A percentile compares a stretch with the other conserved stretches of the same genome.
These are phyloP conservation scores for Petrocephalus sullivani DNA, from an alignment of 2,797 vertebrate genomes.

Conservation along the genomic window DNA sequence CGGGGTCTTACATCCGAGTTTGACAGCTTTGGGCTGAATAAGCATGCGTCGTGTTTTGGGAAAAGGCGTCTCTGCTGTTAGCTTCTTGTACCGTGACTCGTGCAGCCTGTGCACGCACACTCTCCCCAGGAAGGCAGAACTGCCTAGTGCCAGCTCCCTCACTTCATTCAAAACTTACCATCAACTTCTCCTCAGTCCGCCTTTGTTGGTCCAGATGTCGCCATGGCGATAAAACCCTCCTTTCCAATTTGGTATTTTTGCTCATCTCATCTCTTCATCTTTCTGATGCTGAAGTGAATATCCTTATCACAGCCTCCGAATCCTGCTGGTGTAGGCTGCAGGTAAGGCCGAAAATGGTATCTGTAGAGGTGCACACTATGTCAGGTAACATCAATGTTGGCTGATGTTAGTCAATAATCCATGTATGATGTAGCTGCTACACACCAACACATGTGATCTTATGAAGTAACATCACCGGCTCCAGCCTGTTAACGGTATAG, in stretches of 20 bases:
- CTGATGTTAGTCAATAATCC: neutral
- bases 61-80: neutral
- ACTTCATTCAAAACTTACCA: neutral
- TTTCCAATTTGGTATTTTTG: neutral
- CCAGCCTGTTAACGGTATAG: neutral
- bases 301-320: neutral
- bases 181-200: neutral
- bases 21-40: neutral
- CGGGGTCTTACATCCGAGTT: neutral
- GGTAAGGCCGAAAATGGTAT: neutral
- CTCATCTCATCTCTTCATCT: neutral
- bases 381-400: neutral
- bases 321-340: neutral
- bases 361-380: too few relatives aligned
- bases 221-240: neutral
- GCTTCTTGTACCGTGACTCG: neutral
- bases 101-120: neutral
- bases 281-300: neutral
- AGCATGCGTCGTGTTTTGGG: neutral
- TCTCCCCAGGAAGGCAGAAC: neutral
- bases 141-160: neutral
- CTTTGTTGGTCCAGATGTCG: neutral
- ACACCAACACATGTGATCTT: neutral
- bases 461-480: neutral
- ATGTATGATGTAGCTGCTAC: neutral